Evolutionary conservation across 37 sponge, comb jelly and placozoan genomes (phyloP).

Genomic region (Spongilla lacustris): DNA sequence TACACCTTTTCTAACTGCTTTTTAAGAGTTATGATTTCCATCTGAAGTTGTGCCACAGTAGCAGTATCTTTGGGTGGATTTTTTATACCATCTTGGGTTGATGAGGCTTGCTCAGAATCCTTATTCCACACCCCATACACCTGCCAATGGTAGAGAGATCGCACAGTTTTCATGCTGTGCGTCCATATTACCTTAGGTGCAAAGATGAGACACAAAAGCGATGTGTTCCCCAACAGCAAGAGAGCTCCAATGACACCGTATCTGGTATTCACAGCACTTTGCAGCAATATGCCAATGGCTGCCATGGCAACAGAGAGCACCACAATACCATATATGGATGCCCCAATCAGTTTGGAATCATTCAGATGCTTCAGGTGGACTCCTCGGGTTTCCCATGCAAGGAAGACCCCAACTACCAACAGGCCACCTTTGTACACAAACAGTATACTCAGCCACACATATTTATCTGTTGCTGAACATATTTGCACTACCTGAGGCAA

Average conservation of each 20-base stretch:
- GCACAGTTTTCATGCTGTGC: neutral
- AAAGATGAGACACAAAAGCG: conserved; percentile 53
- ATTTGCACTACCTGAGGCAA: conserved; percentile 27
- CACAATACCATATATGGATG: conserved; percentile 62
- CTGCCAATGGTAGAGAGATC: neutral
- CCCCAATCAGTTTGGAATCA: conserved; percentile 58
- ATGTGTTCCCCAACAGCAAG: conserved; percentile 48
- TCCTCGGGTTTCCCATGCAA: conserved; percentile 67
- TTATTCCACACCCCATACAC: neutral
- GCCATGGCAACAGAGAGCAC: conserved; percentile 50
- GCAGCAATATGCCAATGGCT: conserved; percentile 36
- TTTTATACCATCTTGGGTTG: neutral
- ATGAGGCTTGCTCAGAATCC: neutral
- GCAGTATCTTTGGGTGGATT: neutral
- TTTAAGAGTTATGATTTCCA: neutral
- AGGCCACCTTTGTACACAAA: conserved; percentile 61
- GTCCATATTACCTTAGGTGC: conserved; percentile 48
- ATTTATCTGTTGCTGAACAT: conserved; percentile 9
- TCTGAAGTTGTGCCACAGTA: neutral
- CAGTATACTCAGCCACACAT: conserved; percentile 39
- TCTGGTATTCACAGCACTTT: conserved; percentile 7
- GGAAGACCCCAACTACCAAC: conserved; percentile 55
- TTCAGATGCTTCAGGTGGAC: conserved; percentile 57
- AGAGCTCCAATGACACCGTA: conserved; percentile 58
- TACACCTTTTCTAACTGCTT: neutral